A percentile compares a stretch with the other conserved stretches of the same genome.
These are phyloP conservation scores for Calameuta pallipes DNA, from an alignment of 2,888 invertebrate genomes.

Conservation along the genomic window DNA sequence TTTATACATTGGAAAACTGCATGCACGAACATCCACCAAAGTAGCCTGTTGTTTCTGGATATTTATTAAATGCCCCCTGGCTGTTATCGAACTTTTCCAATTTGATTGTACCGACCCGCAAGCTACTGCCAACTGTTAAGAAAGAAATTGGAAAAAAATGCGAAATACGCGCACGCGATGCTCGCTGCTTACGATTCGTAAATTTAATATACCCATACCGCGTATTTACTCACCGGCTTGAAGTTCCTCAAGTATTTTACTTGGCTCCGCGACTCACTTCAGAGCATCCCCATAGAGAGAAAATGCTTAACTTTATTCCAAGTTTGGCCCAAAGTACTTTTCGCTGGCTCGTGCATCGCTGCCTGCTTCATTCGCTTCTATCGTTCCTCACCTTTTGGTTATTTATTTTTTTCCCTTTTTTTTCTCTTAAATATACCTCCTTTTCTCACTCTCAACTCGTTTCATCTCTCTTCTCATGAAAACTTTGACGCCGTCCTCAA, in stretches of 20 bases:
- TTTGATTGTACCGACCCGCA: neutral
- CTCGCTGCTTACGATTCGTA: conserved; percentile 26
- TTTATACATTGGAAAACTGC: too few relatives aligned
- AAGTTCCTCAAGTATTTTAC: conserved; percentile 34
- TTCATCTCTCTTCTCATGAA: neutral
- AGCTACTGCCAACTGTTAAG: neutral
- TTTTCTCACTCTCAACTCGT: neutral
- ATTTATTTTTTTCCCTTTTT: neutral
- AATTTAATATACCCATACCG: conserved; percentile 40
- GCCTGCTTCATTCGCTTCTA: neutral
- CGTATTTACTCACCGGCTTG: conserved; percentile 36
- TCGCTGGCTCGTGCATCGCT: neutral
- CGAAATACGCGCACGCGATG: neutral
- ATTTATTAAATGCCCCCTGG: neutral
- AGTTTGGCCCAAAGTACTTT: conserved; percentile 12
- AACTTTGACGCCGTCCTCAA: neutral
- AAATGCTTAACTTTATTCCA: conserved; percentile 41
- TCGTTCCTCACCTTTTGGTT: neutral
- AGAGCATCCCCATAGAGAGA: conserved; percentile 22
- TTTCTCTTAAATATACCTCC: neutral
- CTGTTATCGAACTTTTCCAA: neutral
- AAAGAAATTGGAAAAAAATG: neutral
- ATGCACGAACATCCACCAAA: too few relatives aligned
- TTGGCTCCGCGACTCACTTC: conserved; percentile 28
- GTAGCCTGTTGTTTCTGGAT: too few relatives aligned